Percentiles rank a stretch among this genome's conserved stretches.
phyloP scores from a whole-genome alignment of 1,140 invertebrate genomes.

The Neodiprion lecontei region DNA sequence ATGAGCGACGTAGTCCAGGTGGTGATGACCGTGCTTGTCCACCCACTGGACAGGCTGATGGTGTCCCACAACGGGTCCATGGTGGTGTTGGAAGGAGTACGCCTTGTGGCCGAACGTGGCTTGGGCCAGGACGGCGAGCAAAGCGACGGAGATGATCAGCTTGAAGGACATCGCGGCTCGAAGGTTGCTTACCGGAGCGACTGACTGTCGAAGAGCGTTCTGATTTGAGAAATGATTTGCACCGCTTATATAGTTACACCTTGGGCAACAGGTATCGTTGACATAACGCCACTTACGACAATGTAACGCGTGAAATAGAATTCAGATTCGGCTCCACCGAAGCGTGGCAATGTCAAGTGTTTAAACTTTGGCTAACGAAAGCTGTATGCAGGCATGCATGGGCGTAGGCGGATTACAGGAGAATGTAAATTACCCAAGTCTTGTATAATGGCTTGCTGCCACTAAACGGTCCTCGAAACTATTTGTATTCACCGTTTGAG shows the following conservation, averaged over 20 bases:
- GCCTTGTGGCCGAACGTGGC: slow-evolving; percentile 56
- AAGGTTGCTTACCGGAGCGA: background rate
- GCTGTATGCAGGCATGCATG: background rate
- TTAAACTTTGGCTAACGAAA: background rate
- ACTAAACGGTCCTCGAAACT: background rate
- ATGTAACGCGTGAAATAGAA: slow-evolving; percentile 1
- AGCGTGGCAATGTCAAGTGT: background rate
- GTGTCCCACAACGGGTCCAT: slow-evolving; percentile 37
- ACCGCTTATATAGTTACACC: background rate
- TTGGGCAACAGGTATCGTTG: slow-evolving; percentile 2
- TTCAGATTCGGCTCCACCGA: background rate
- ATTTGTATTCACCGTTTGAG: background rate
- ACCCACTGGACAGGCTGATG: slow-evolving; percentile 37
- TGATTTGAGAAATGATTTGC: background rate
- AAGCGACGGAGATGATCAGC: background rate
- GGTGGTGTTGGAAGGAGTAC: slow-evolving; percentile 42
- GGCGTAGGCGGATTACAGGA: background rate
- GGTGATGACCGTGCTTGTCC: slow-evolving; percentile 38
- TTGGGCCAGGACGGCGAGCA: slow-evolving; percentile 48
- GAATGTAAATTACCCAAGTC: background rate
- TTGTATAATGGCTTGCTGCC: background rate
- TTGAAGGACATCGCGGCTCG: background rate
- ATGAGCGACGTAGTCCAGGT: slow-evolving; percentile 46
- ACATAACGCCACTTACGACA: background rate
- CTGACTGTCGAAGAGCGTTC: background rate